Evolutionary conservation across 2,797 vertebrate species (phyloP).

Genomic region (Siniperca scherzeri): DNA sequence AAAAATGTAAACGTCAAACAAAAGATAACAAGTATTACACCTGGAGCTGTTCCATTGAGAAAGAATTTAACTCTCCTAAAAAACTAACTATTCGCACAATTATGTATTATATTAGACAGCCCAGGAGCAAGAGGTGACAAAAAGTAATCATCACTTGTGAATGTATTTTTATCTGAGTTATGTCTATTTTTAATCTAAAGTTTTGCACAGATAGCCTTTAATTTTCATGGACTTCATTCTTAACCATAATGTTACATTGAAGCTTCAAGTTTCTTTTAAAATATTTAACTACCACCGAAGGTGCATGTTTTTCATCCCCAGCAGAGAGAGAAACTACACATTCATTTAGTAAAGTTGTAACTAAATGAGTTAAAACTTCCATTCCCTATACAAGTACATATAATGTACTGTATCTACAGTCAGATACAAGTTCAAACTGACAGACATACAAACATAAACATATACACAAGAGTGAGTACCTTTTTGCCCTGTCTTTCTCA

Average conservation of each 20-base stretch:
- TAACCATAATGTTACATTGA: neutral
- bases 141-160: constrained; percentile 8
- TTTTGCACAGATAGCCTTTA: neutral
- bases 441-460: constrained; percentile 19
- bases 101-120: neutral
- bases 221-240: neutral
- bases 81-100: too few relatives aligned
- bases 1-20: too few relatives aligned
- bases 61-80: neutral
- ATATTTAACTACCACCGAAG: neutral
- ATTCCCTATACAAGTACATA: neutral
- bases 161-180: neutral
- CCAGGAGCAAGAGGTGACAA: neutral
- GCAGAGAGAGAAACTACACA: neutral
- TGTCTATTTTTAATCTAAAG: neutral
- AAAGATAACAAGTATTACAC: neutral
- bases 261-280: neutral
- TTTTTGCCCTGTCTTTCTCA: constrained; percentile 90
- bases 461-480: constrained; percentile 77
- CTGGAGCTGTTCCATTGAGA: neutral
- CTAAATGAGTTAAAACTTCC: neutral
- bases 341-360: neutral
- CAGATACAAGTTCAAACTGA: neutral
- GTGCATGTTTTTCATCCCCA: neutral
- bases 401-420: neutral